A percentile compares a stretch with the other conserved stretches of the same genome.
Evolutionary conservation across 2,888 invertebrate genomes (phyloP).

Genomic region (Mesopsocus fuscifrons): DNA sequence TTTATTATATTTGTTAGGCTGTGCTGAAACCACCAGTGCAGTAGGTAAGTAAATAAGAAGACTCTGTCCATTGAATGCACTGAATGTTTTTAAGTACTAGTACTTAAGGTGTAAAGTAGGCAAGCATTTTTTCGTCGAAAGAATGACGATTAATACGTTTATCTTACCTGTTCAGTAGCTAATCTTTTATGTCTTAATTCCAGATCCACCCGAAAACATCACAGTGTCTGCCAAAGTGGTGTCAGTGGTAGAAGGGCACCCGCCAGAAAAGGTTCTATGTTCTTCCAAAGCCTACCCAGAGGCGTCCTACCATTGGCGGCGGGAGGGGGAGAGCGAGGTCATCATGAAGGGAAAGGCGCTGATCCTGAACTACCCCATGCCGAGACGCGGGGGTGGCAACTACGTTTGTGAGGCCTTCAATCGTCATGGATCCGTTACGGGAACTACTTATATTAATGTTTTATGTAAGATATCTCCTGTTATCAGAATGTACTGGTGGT

Average conservation of each 20-base stretch:
- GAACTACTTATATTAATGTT: slow-evolving; percentile 54
- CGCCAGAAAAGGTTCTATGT: slow-evolving; percentile 36
- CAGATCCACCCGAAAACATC: slow-evolving; percentile 73
- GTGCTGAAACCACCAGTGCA: no score
- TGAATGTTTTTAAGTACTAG: no score
- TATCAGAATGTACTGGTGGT: slow-evolving; percentile 1
- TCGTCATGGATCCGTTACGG: slow-evolving; percentile 53
- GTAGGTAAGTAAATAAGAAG: no score
- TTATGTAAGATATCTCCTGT: slow-evolving; percentile 45
- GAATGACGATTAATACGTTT: no score
- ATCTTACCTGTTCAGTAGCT: no score
- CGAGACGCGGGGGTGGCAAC: slow-evolving; percentile 49
- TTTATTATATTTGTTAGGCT: no score
- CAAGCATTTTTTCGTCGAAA: no score
- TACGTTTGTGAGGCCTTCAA: slow-evolving; percentile 62
- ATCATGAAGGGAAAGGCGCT: slow-evolving; percentile 28
- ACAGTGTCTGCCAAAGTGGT: slow-evolving; percentile 39
- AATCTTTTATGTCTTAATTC: no score
- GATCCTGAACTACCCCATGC: slow-evolving; percentile 43
- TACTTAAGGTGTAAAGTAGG: no score
- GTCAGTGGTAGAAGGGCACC: slow-evolving; percentile 33
- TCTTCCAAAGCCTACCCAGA: slow-evolving; percentile 46
- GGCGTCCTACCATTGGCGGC: slow-evolving; percentile 52
- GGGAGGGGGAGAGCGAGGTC: slow-evolving; percentile 32
- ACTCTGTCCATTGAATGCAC: no score